phyloP scores from a whole-genome alignment of 2,113 vertebrate genomes.

The Choloepus hoffmanni region DNA sequence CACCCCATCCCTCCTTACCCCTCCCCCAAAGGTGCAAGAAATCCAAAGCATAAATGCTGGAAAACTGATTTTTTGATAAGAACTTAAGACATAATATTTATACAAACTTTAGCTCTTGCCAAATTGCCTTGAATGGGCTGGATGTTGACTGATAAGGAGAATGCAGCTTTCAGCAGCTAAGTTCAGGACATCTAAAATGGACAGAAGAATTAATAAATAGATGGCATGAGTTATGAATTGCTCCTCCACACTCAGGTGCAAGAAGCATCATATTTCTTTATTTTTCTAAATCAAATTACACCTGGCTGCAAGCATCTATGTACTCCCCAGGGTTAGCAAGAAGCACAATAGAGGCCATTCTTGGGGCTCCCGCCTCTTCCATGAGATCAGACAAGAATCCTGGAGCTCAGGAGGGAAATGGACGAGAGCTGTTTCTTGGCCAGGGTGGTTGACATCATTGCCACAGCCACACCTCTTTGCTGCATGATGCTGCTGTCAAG shows the following conservation, averaged over 20 bases:
- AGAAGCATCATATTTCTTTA: constrained; percentile 48
- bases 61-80: constrained; percentile 60
- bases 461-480: too few species aligned
- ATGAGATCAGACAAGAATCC: too few species aligned
- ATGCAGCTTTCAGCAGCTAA: background rate
- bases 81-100: constrained; percentile 66
- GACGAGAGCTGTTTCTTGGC: too few species aligned
- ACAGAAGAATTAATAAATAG: background rate
- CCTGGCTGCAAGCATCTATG: background rate
- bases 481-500: too few species aligned
- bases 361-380: background rate
- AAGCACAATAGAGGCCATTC: background rate
- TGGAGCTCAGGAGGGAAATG: too few species aligned
- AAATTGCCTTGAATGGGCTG: background rate
- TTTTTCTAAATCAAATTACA: constrained; percentile 13
- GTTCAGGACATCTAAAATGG: background rate
- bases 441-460: too few species aligned
- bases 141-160: background rate
- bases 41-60: constrained; percentile 43
- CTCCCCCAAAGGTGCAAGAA: constrained; percentile 28
- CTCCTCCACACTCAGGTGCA: constrained; percentile 2
- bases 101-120: background rate
- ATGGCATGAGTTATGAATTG: constrained; percentile 30
- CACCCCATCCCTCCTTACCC: too few species aligned
- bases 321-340: background rate